A percentile compares a stretch with the other conserved stretches of the same genome.
Evolutionary conservation across 2,113 vertebrate species (phyloP).

Genomic region (Macrotus californicus): DNA sequence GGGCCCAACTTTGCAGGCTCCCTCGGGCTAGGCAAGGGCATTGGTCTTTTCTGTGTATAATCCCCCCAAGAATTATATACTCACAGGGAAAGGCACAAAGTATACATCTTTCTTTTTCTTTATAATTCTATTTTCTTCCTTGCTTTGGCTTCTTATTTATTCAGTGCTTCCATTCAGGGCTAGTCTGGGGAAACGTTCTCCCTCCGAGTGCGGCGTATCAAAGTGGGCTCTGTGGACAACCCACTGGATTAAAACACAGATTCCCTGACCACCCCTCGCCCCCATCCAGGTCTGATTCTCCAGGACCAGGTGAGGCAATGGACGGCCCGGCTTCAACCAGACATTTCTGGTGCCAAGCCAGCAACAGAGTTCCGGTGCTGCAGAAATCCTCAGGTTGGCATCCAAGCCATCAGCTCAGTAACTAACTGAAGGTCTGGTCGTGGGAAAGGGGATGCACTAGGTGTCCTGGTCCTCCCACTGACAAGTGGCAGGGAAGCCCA

Average conservation of each 20-base stretch:
- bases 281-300: background rate
- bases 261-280: no score
- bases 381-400: background rate
- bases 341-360: background rate
- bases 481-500: background rate
- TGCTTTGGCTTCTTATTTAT: background rate
- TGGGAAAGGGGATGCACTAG: fast-evolving
- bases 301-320: background rate
- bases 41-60: background rate
- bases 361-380: background rate
- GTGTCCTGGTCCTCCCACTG: background rate
- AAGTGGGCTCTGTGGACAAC: background rate
- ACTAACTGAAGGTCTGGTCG: background rate
- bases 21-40: background rate
- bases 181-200: background rate
- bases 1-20: background rate
- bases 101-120: background rate
- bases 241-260: background rate
- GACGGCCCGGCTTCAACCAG: background rate
- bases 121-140: background rate
- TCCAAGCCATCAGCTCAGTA: background rate
- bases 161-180: background rate
- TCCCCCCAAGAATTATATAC: background rate
- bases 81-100: background rate
- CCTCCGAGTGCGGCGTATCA: background rate